Percentiles rank a stretch among this genome's conserved stretches.
Conservation (phyloP, 2,888 invertebrate species). For the Encarsia formosa region DNA sequence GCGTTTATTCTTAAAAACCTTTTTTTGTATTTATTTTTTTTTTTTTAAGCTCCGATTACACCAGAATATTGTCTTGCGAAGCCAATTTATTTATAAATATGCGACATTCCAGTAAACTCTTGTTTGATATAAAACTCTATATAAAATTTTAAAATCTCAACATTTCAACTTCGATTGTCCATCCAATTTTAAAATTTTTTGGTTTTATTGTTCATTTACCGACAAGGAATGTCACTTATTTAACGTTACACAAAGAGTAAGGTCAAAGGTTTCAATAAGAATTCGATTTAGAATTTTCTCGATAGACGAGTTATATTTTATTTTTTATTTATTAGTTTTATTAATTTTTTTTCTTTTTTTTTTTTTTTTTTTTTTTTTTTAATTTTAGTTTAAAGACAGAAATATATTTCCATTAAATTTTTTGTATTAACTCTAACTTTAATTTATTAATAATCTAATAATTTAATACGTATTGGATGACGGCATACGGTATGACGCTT, state of each 20-base stretch:
- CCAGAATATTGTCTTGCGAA: constrained; percentile 22
- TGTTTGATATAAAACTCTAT: no score
- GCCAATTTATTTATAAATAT: constrained; percentile 13
- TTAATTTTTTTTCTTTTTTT: constrained; percentile 7
- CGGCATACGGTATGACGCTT: no score
- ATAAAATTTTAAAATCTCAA: no score
- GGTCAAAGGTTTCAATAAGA: not conserved
- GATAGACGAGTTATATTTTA: constrained; percentile 4
- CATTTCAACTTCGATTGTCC: no score
- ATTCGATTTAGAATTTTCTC: constrained; percentile 1
- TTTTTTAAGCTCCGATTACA: constrained; percentile 14
- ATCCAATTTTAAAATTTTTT: no score
- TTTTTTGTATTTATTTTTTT: constrained; percentile 6
- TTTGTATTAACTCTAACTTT: no score
- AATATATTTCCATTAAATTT: no score
- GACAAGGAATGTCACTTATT: no score
- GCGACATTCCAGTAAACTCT: not conserved
- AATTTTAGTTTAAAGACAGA: constrained; percentile 5
- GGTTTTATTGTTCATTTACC: no score
- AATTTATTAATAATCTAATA: no score
- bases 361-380: constrained; percentile 3
- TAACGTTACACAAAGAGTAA: constrained; percentile 7
- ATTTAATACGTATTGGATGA: no score
- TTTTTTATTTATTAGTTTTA: constrained; percentile 2
- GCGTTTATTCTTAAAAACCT: constrained; percentile 5